Percentiles rank a stretch among this genome's conserved stretches.
Conservation (phyloP, 1,140 invertebrate genomes). For the Chionoecetes opilio region DNA sequence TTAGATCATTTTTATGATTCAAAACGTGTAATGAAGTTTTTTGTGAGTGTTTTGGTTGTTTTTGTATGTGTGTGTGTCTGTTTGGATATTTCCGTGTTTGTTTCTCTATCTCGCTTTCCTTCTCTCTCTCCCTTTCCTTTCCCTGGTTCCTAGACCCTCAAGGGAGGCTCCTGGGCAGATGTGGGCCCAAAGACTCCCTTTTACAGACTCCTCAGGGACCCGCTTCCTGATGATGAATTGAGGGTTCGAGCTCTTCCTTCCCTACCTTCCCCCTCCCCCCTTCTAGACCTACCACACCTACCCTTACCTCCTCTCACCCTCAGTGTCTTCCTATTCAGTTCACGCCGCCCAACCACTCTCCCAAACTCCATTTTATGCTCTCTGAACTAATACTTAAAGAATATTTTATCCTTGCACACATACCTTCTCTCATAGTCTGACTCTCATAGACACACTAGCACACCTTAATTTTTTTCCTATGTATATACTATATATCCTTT, state of each 20-base stretch:
- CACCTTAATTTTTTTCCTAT: no score
- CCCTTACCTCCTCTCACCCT: neutral
- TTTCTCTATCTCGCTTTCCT: neutral
- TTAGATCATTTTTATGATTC: no score
- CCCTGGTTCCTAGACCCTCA: neutral
- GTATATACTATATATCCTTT: no score
- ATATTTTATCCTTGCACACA: no score
- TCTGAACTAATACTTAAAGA: no score
- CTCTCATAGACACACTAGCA: no score
- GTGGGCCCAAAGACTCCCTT: constrained; percentile 19
- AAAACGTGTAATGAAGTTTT: neutral
- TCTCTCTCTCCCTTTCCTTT: constrained; percentile 51
- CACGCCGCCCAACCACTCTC: neutral
- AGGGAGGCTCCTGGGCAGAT: constrained; percentile 17
- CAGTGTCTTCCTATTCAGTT: neutral
- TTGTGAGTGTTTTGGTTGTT: neutral
- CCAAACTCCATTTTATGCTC: constrained; percentile 3
- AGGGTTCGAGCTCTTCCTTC: neutral
- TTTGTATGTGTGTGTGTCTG: neutral
- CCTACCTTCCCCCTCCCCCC: neutral
- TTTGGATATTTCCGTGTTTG: constrained; percentile 39
- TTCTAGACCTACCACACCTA: neutral
- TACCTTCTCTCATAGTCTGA: neutral
- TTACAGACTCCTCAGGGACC: constrained; percentile 36
- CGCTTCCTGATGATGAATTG: constrained; percentile 53